These are phyloP conservation scores for Brachypodius melanocephalos DNA, from an alignment of 2,113 vertebrate genomes.

Conservation along the genomic window DNA sequence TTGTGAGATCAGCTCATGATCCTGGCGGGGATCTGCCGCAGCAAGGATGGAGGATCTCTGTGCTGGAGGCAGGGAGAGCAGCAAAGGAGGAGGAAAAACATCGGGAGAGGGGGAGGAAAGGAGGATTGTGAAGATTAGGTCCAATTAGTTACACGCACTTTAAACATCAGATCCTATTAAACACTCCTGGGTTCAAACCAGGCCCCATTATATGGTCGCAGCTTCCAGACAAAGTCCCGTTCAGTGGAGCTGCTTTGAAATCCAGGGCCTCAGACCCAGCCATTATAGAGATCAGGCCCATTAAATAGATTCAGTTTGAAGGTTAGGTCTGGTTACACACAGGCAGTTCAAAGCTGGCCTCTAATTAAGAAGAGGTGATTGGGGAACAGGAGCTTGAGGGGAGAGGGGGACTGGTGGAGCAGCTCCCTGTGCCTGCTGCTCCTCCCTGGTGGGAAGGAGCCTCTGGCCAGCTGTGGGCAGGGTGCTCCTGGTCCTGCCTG, in stretches of 20 bases:
- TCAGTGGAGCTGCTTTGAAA: conserved; percentile 58
- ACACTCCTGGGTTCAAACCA: conserved; percentile 1
- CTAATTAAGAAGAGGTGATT: background rate
- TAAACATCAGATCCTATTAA: conserved; percentile 48
- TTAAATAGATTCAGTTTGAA: conserved; percentile 34
- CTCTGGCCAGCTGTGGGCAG: background rate
- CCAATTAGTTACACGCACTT: background rate
- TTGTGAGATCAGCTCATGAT: background rate
- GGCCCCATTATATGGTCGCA: background rate
- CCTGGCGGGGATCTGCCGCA: accelerated
- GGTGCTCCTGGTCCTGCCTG: background rate
- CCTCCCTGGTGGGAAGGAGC: background rate
- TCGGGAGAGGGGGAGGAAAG: background rate
- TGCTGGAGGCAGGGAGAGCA: background rate
- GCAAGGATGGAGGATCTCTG: background rate
- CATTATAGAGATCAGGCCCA: conserved; percentile 36
- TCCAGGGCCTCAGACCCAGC: background rate
- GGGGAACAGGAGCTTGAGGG: background rate
- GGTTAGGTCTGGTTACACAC: background rate
- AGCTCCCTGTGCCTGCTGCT: background rate
- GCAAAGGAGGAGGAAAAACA: background rate
- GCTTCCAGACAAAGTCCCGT: background rate
- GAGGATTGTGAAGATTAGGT: conserved; percentile 21
- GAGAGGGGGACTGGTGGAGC: background rate
- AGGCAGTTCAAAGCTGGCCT: conserved; percentile 6